Percentiles rank a stretch among this genome's conserved stretches.
phyloP scores from a whole-genome alignment of 2,797 vertebrate genomes.

The Alauda arvensis region DNA sequence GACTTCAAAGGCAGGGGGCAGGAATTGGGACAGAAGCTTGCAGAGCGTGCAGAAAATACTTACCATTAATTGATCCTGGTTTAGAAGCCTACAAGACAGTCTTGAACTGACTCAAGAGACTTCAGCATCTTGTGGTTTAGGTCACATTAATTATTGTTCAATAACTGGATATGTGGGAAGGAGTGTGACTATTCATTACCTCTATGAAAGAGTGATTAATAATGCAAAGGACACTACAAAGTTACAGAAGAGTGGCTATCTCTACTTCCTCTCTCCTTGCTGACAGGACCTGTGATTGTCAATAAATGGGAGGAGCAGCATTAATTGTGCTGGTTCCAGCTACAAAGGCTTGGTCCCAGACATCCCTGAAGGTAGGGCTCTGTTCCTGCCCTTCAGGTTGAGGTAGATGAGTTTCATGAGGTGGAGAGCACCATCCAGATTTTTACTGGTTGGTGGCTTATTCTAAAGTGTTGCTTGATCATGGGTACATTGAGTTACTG shows the following conservation, averaged over 20 bases:
- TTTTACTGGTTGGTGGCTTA: neutral
- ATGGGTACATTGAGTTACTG: neutral
- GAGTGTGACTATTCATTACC: neutral
- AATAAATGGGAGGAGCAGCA: neutral
- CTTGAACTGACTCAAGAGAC: neutral
- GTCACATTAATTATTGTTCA: neutral
- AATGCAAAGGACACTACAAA: neutral
- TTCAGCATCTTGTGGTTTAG: neutral
- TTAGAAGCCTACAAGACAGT: neutral
- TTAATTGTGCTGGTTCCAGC: neutral
- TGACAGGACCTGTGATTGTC: accelerated
- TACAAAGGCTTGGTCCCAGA: neutral
- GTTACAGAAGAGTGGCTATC: neutral
- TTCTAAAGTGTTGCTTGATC: neutral
- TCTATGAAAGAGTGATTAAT: neutral
- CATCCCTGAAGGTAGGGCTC: neutral
- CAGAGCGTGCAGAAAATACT: neutral
- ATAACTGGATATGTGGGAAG: neutral
- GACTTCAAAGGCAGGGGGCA: neutral
- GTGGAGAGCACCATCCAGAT: neutral
- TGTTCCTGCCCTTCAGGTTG: neutral
- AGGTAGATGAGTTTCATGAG: neutral
- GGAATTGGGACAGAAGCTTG: neutral
- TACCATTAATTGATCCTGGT: neutral
- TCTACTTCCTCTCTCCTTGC: neutral